phyloP scores from a whole-genome alignment of 2,113 vertebrate species.

The western clawed frog (Xenopus tropicalis) region UCB_Xtro_10.0 CM004447.2:2607501-2608000 shows the following conservation, averaged over 20 bases:
- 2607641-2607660: not conserved
- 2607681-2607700: not conserved
- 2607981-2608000: not conserved
- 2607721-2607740: not conserved
- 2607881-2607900: not conserved
- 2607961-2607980: not conserved
- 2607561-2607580: not conserved
- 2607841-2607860: not conserved
- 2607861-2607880: fast-evolving
- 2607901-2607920: not conserved
- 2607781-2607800: not conserved
- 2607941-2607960: not conserved
- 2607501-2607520: not conserved
- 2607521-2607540: not conserved
- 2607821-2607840: not conserved
- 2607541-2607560: no score
- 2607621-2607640: not conserved
- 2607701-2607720: fast-evolving
- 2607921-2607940: not conserved
- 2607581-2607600: not conserved
- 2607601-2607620: not conserved
- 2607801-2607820: not conserved
- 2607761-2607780: not conserved
- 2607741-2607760: not conserved
- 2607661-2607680: not conserved